A percentile compares a stretch with the other conserved stretches of the same genome.
Conservation (phyloP, 37 sponge, comb jelly and placozoan species). For the Ephydatia muelleri region DNA sequence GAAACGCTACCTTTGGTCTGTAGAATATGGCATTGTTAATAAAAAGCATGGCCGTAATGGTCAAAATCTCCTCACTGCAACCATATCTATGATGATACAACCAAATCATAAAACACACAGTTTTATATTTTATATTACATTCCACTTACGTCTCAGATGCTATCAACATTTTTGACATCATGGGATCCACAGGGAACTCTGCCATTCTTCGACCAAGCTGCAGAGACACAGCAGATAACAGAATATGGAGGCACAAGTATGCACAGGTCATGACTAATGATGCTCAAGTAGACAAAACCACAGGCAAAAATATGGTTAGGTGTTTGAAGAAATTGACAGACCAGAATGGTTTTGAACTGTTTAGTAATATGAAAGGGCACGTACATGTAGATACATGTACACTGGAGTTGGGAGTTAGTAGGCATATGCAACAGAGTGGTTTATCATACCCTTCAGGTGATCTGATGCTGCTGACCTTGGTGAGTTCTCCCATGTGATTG, state of each 20-base stretch:
- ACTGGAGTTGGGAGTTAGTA: no score
- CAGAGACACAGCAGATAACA: not conserved
- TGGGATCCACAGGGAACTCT: constrained; percentile 98
- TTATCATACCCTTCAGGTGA: no score
- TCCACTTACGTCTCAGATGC: constrained; percentile 91
- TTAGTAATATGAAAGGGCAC: not conserved
- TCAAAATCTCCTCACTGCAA: constrained; percentile 93
- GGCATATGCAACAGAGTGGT: no score
- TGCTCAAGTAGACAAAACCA: no score
- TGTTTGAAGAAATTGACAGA: no score
- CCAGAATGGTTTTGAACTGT: not conserved
- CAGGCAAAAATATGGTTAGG: no score
- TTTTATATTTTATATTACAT: not conserved
- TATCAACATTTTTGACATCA: constrained; percentile 98
- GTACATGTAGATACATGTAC: not conserved
- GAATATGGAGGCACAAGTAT: no score
- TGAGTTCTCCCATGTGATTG: constrained; percentile 98
- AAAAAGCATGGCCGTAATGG: constrained; percentile 97
- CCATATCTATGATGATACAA: constrained; percentile 61
- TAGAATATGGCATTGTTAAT: constrained; percentile 98
- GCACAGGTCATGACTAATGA: no score
- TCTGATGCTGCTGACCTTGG: constrained; percentile 76
- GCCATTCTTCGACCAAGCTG: constrained; percentile 98
- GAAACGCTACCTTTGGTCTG: constrained; percentile 85
- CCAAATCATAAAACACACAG: not conserved